phyloP scores from a whole-genome alignment of 2,113 vertebrate species.

The Donacobius atricapilla region DNA sequence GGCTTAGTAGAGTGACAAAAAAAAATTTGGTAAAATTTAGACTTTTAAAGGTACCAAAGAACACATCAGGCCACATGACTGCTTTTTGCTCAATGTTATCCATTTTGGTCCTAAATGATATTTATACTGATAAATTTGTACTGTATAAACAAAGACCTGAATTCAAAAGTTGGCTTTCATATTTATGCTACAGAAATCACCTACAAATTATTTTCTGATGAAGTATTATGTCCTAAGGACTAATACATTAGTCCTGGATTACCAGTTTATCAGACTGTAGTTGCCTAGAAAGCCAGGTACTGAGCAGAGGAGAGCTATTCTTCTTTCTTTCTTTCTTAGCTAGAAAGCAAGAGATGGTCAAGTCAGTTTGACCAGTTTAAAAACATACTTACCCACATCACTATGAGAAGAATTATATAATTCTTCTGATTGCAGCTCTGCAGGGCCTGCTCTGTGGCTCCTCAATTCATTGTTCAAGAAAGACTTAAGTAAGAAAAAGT shows the following conservation, averaged over 20 bases:
- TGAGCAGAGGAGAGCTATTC: background rate
- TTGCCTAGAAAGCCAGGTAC: background rate
- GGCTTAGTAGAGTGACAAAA: background rate
- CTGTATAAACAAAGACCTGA: background rate
- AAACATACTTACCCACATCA: background rate
- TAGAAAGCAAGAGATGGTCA: background rate
- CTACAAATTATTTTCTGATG: background rate
- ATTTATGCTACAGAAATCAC: background rate
- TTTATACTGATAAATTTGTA: background rate
- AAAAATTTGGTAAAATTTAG: background rate
- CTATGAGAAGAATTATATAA: background rate
- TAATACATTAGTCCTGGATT: background rate
- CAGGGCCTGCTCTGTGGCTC: background rate
- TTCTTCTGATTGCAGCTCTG: background rate
- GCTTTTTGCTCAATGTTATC: background rate
- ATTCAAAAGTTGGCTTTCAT: background rate
- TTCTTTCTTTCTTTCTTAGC: background rate
- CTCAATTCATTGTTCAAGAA: background rate
- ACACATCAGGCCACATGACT: background rate
- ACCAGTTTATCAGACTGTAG: background rate
- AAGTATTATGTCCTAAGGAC: background rate
- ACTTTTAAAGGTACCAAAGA: background rate
- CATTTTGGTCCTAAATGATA: background rate
- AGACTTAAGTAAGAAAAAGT: background rate
- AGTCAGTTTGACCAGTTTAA: background rate